Evolutionary conservation across 2,888 invertebrate species (phyloP).

Genomic region (Chaetoderma sp.): DNA sequence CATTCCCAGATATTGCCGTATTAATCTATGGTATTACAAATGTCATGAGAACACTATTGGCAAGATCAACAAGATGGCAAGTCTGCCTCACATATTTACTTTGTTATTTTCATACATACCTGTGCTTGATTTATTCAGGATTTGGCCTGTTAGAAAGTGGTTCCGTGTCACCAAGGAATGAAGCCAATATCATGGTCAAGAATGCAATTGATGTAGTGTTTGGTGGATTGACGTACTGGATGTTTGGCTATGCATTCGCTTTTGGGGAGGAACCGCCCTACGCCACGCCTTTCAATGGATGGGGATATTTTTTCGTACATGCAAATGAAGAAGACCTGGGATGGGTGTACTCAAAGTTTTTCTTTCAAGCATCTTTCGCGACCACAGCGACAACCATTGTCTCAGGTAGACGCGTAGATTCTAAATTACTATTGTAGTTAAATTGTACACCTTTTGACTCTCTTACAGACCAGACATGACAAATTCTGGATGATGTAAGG

Average conservation of each 20-base stretch:
- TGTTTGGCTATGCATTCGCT: conserved; percentile 56
- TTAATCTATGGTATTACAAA: no score
- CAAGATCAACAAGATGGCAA: no score
- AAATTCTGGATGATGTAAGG: no score
- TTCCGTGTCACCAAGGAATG: conserved; percentile 54
- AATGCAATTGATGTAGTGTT: conserved; percentile 59
- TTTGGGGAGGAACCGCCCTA: conserved; percentile 46
- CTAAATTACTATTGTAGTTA: no score
- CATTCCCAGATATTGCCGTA: no score
- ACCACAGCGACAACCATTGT: conserved; percentile 62
- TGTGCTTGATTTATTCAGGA: no score
- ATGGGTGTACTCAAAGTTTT: conserved; percentile 49
- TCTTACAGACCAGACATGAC: no score
- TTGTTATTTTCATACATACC: no score
- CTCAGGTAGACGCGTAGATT: conserved; percentile 46
- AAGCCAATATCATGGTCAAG: conserved; percentile 62
- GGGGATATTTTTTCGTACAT: conserved; percentile 54
- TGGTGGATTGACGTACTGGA: conserved; percentile 57
- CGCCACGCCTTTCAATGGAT: conserved; percentile 51
- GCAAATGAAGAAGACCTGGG: conserved; percentile 41
- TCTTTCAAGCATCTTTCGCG: conserved; percentile 61
- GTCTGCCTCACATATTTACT: no score
- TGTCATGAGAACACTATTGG: no score
- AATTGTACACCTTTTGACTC: no score
- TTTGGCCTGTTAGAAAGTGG: conserved; percentile 59